A percentile compares a stretch with the other conserved stretches of the same genome.
Evolutionary conservation across 30 jellyfish, hydroid and myxozoan genomes (phyloP).

Genomic region (Rhopilema esculentum): DNA sequence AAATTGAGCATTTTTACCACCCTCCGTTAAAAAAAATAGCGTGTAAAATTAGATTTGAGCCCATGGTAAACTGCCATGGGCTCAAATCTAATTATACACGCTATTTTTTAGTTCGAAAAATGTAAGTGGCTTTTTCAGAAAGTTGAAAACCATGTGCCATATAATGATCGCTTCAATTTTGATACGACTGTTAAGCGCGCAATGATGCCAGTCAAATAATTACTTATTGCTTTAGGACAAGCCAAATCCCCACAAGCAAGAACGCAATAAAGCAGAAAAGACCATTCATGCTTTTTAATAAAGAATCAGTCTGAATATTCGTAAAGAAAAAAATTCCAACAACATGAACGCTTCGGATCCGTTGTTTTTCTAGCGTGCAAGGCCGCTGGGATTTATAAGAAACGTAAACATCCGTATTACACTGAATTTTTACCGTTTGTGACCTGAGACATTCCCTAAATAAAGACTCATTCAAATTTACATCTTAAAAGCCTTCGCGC

Average conservation of each 20-base stretch:
- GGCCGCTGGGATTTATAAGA: not conserved
- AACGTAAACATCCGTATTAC: not conserved
- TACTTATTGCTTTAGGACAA: not conserved
- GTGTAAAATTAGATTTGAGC: not conserved
- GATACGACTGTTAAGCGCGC: not conserved
- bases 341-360: not conserved
- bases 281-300: too few species aligned
- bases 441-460: not conserved
- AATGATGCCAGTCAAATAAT: not conserved
- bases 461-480: not conserved
- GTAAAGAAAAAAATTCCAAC: not conserved
- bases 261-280: not conserved
- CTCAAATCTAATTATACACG: too few species aligned
- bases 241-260: not conserved
- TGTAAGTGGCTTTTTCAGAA: too few species aligned
- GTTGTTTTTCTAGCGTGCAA: not conserved
- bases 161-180: too few species aligned
- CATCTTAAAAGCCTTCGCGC: too few species aligned
- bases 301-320: not conserved
- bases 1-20: not conserved
- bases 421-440: not conserved
- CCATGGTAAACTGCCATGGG: too few species aligned
- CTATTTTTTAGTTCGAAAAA: too few species aligned
- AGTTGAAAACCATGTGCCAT: not conserved
- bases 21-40: not conserved